Conservation (phyloP, 2,888 invertebrate genomes). For the Chaetogeoica ovagalla region DNA sequence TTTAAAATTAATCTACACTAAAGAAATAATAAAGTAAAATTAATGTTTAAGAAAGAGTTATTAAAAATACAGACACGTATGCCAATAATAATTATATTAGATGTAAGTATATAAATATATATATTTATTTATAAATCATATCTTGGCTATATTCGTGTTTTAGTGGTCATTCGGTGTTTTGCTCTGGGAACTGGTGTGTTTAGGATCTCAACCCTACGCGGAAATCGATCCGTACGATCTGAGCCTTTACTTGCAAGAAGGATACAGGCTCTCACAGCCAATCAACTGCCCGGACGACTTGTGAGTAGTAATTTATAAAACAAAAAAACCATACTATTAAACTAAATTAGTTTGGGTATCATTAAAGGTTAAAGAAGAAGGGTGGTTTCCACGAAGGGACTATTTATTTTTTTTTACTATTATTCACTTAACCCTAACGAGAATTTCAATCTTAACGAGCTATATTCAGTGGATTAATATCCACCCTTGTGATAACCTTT, state of each 20-base stretch:
- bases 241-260: slow-evolving; percentile 81
- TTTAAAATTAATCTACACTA: too few relatives aligned
- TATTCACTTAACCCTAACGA: slow-evolving; percentile 14
- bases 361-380: neutral
- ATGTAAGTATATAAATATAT: too few relatives aligned
- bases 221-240: slow-evolving; percentile 93
- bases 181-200: slow-evolving; percentile 89
- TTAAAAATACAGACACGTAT: too few relatives aligned
- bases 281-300: slow-evolving; percentile 94
- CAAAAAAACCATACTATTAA: slow-evolving; percentile 21
- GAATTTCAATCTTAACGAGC: slow-evolving; percentile 13
- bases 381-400: neutral
- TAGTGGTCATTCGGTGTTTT: slow-evolving; percentile 95
- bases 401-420: slow-evolving; percentile 7
- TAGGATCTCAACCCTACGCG: slow-evolving; percentile 85
- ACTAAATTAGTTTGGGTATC: slow-evolving; percentile 6
- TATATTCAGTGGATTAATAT: neutral
- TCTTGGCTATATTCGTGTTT: neutral
- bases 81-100: neutral
- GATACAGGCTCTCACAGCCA: slow-evolving; percentile 87
- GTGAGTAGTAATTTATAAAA: slow-evolving; percentile 70
- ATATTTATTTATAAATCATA: neutral
- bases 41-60: too few relatives aligned
- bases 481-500: neutral
- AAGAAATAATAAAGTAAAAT: too few relatives aligned